A percentile compares a stretch with the other conserved stretches of the same genome.
Evolutionary conservation across 2,797 vertebrate genomes (phyloP).

Genomic region (Artibeus jamaicensis): DNA sequence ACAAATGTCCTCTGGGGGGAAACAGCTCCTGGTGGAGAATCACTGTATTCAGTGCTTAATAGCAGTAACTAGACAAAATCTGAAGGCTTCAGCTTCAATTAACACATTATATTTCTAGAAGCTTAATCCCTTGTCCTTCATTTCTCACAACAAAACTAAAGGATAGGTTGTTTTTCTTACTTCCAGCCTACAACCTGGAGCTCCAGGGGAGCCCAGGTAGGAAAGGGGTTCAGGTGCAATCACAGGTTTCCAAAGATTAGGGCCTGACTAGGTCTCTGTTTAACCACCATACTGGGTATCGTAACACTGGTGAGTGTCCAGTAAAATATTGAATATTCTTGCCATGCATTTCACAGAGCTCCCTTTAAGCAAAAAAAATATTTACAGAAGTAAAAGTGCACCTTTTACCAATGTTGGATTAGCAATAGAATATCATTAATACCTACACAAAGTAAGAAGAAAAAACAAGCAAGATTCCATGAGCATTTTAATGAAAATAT

Average conservation of each 20-base stretch:
- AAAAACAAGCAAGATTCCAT: background rate
- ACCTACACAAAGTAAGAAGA: background rate
- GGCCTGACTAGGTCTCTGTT: accelerated
- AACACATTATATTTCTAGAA: background rate
- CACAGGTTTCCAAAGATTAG: background rate
- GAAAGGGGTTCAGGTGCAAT: background rate
- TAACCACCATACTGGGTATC: no score
- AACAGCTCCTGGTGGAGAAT: background rate
- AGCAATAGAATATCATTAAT: background rate
- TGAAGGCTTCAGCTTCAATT: background rate
- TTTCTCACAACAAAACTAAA: background rate
- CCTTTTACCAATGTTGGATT: background rate
- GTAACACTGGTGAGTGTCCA: background rate
- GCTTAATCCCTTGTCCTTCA: background rate
- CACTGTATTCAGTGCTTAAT: no score
- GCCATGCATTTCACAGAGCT: background rate
- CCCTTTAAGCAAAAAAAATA: background rate
- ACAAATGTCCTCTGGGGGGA: background rate
- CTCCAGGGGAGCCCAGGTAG: background rate
- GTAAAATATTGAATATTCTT: background rate
- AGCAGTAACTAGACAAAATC: background rate
- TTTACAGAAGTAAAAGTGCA: background rate
- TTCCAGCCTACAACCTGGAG: background rate
- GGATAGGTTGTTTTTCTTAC: background rate
- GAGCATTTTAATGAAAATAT: background rate